These are phyloP conservation scores for Orientallactaga bullata DNA, from an alignment of 2,113 vertebrate genomes.

Conservation along the genomic window DNA sequence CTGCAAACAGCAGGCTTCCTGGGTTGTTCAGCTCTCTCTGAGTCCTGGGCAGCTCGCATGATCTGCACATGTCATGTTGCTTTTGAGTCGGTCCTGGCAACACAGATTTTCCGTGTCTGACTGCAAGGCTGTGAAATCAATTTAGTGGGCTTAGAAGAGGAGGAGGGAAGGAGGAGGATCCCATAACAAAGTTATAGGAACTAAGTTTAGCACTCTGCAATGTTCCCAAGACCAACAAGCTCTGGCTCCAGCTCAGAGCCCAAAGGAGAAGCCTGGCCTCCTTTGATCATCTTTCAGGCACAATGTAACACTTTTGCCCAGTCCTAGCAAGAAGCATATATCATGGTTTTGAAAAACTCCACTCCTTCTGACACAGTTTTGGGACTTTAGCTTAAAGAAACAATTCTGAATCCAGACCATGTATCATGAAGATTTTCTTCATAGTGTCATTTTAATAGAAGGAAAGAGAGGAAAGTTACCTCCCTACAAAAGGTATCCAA, in stretches of 20 bases:
- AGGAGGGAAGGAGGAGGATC: neutral
- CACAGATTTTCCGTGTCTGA: neutral
- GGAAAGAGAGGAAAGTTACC: neutral
- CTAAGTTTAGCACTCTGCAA: neutral
- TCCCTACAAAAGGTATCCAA: neutral
- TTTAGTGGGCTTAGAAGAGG: neutral
- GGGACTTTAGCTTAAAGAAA: neutral
- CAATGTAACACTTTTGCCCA: neutral
- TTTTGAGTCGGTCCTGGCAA: neutral
- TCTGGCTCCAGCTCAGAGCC: neutral
- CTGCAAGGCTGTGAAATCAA: neutral
- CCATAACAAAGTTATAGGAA: neutral
- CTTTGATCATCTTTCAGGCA: neutral
- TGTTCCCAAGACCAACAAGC: neutral
- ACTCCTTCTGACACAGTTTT: neutral
- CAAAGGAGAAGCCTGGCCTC: neutral
- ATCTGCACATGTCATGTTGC: neutral
- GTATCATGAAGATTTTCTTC: neutral
- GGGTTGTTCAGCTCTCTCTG: neutral
- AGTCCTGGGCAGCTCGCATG: neutral
- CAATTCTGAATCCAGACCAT: neutral
- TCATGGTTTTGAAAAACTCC: neutral
- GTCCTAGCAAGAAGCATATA: neutral
- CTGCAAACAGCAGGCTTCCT: neutral
- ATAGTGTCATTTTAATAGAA: neutral